These are phyloP conservation scores for Drosophila helvetica DNA, from an alignment of 2,888 invertebrate genomes.

Conservation along the genomic window DNA sequence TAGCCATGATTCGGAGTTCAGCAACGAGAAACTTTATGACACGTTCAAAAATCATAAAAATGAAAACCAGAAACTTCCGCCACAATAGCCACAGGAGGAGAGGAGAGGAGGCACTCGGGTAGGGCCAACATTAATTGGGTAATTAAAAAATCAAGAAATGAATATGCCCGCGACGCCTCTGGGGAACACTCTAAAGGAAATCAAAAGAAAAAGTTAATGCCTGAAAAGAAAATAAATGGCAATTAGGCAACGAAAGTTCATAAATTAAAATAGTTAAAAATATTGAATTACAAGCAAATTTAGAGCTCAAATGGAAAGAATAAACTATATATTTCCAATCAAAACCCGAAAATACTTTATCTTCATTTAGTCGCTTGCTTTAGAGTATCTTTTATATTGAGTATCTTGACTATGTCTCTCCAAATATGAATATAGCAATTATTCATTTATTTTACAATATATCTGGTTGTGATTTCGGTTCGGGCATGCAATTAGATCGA, in stretches of 20 bases:
- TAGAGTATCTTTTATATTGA: constrained; percentile 3
- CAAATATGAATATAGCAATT: constrained; percentile 33
- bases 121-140: constrained; percentile 61
- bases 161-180: constrained; percentile 43
- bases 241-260: not conserved
- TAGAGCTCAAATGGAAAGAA: not conserved
- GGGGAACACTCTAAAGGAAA: constrained; percentile 54
- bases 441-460: constrained; percentile 36
- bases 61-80: constrained; percentile 18
- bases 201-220: constrained; percentile 13
- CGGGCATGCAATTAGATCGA: constrained; percentile 69
- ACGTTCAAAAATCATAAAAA: constrained; percentile 51
- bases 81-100: constrained; percentile 17
- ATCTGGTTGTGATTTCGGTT: constrained; percentile 19
- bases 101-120: constrained; percentile 14
- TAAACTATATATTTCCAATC: too few relatives aligned
- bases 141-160: constrained; percentile 60
- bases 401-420: too few relatives aligned
- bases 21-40: constrained; percentile 55
- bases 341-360: too few relatives aligned
- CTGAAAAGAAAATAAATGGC: constrained; percentile 24
- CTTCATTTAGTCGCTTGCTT: too few relatives aligned
- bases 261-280: not conserved
- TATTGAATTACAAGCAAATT: not conserved
- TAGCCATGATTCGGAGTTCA: constrained; percentile 17